Evolutionary conservation across 1,140 invertebrate species (phyloP), one percentile per base, ranked within the genome.

Genomic region (Melitaea cinxia): DNA sequence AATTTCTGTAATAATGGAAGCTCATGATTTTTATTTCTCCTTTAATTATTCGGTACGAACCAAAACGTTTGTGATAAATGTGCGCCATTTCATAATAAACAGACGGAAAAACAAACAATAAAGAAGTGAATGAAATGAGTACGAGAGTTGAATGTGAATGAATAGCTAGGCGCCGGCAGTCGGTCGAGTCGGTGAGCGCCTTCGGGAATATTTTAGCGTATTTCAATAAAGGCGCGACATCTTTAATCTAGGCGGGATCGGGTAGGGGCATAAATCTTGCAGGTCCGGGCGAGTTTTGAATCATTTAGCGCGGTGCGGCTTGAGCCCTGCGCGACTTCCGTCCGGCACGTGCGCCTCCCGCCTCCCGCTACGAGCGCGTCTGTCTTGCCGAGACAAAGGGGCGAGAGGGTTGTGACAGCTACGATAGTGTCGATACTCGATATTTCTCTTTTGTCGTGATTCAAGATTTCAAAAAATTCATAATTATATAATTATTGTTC

Each of bases 381-480:
- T 88, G 85, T 88, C 88, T 90, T 90, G 81, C 79, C 81, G 88
- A 90, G 88, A 90, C 88, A 90, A 90, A 90, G 85, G 87, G 88
- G 78, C 79, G 70, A 56, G 75, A 86, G 85, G 47, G 81, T 54
- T 77, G 77, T 47, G 59, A 37, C 23, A n/a, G 19, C 37, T 24
- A 23, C 2, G 6, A 4, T 14, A 14, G 17, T 55, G 42, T 73
- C 67, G 70, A 66, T 66, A 7, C 0, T 23, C 42, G 42, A 47
- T 21, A 23, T 3, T 47, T 12, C 19, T 10, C 21, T 47, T 47
- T 17, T 47, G 21, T 4, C 10, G 3, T 47, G 21, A 23, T 39
- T 39, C 30, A 33, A 9, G 2, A n/a, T 33, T 33, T 4, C 12
- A 39, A 7, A 14, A 39, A 39, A 39, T 39, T 39, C 7, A 6